Percentiles rank a stretch among this genome's conserved stretches.
Conservation (phyloP, 35 echinoderm and acorn worm species). For the Acanthaster planci region DNA sequence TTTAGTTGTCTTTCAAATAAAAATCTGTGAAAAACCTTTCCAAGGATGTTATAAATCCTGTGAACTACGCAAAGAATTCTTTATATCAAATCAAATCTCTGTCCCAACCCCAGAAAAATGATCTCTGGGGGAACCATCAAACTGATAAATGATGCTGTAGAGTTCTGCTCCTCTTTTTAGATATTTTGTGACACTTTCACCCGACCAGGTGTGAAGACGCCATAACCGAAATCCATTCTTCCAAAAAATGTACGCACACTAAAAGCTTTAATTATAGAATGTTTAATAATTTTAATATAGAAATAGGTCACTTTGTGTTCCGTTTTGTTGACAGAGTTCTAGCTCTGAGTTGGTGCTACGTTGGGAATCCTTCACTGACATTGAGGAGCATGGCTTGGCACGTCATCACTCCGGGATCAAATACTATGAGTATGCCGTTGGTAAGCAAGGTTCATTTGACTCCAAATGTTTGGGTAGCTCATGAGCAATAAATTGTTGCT, state of each 20-base stretch:
- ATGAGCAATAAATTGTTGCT: too few relatives aligned
- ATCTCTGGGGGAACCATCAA: too few relatives aligned
- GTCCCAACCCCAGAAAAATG: too few relatives aligned
- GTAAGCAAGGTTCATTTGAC: background rate
- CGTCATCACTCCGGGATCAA: constrained; percentile 52
- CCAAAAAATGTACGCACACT: background rate
- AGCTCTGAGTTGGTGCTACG: constrained; percentile 25
- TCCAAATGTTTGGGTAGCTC: too few relatives aligned
- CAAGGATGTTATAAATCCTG: too few relatives aligned
- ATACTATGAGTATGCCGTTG: constrained; percentile 46
- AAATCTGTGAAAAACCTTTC: too few relatives aligned
- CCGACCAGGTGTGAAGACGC: too few relatives aligned
- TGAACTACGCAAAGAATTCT: too few relatives aligned
- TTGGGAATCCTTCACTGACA: constrained; percentile 58
- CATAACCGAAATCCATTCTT: background rate
- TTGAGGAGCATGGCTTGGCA: constrained; percentile 45
- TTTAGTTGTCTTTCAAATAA: too few relatives aligned
- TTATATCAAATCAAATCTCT: too few relatives aligned
- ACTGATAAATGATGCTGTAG: too few relatives aligned
- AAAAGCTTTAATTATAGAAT: background rate
- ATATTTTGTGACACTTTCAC: background rate
- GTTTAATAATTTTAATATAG: background rate
- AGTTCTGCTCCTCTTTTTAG: background rate
- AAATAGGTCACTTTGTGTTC: background rate
- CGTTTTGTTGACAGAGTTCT: constrained; percentile 19